phyloP scores from a whole-genome alignment of 2,113 vertebrate species.

The Leptobrachium ailaonicum region DNA sequence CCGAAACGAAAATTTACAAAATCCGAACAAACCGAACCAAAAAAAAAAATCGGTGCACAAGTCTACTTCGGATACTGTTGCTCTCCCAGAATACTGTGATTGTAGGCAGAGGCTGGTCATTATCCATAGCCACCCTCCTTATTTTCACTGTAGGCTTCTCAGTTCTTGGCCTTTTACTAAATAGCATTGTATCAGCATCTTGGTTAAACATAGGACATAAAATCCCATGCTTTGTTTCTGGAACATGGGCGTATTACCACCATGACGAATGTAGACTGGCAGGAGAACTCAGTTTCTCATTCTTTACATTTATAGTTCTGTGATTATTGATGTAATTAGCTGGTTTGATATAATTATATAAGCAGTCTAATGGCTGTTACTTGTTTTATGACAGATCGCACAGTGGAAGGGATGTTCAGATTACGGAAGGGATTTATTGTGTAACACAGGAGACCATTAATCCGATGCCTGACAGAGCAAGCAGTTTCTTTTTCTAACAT shows the following conservation, averaged over 20 bases:
- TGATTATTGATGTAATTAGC: slow-evolving; percentile 20
- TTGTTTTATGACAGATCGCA: background rate
- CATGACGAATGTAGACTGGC: background rate
- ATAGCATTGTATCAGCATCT: no score
- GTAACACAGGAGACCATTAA: background rate
- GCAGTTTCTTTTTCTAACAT: no score
- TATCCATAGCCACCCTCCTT: no score
- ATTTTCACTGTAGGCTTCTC: no score
- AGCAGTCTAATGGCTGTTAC: slow-evolving; percentile 1
- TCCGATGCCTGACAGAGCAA: no score
- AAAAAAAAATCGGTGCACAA: no score
- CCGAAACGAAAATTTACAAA: no score
- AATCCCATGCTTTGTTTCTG: background rate
- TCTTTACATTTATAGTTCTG: background rate
- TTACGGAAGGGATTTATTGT: background rate
- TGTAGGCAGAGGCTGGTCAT: no score
- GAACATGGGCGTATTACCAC: slow-evolving; percentile 1
- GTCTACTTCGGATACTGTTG: no score
- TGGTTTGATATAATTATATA: slow-evolving; percentile 6
- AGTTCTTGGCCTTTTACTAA: no score
- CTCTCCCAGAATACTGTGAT: no score
- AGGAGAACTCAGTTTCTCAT: background rate
- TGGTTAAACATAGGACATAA: background rate
- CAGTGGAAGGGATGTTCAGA: background rate
- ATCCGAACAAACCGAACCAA: no score